Evolutionary conservation across 2,113 vertebrate species (phyloP), one percentile per base, ranked within the genome.

Genomic region (Sminthopsis crassicaudata): DNA sequence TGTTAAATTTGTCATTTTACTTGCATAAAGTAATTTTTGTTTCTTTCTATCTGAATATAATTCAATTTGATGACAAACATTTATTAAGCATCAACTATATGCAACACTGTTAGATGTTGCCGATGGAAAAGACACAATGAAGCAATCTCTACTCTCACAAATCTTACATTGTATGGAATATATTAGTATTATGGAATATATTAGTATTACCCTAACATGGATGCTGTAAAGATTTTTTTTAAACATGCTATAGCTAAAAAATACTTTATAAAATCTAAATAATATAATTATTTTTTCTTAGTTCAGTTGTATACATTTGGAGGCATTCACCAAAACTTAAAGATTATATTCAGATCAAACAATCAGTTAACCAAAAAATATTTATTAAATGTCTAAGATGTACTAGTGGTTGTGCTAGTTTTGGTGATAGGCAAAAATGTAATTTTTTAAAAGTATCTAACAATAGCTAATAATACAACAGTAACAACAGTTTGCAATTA

Each of bases 231-330:
- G n/a, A 48, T 42, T 3, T 90, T 0, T 91, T 51, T 48, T 48
- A 48, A 54, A 60, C 11, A 1, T 90, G 53, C 36, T 25, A 54
- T 24, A 84, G 23, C n/a, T 48, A 76, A 5, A 53, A 67, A 36
- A 67, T 48, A 91, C n/a, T 50, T 46, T 8, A 23, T 89, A 89
- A 91, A 91, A 88, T 91, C 7, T 52, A 91, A 94, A 26, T 53
- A 54, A 23, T 30, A 46, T 24, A 55, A 90, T 46, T 48, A 84
- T 67, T 16, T 94, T 96, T 94, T 90, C 84, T 94, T 91, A 94
- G 92, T 92, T 93, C 6, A 92, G 67, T 0, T 46, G 25, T 48
- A 46, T 95, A 76, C 88, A 91, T 92, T 91, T 30, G 92, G n/a
- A 94, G 14, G 2, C 25, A 53, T 22, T 93, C 36, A 53, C 51